These are phyloP conservation scores for Pelmatolapia mariae DNA, from an alignment of 2,113 vertebrate species.

Conservation along the genomic window DNA sequence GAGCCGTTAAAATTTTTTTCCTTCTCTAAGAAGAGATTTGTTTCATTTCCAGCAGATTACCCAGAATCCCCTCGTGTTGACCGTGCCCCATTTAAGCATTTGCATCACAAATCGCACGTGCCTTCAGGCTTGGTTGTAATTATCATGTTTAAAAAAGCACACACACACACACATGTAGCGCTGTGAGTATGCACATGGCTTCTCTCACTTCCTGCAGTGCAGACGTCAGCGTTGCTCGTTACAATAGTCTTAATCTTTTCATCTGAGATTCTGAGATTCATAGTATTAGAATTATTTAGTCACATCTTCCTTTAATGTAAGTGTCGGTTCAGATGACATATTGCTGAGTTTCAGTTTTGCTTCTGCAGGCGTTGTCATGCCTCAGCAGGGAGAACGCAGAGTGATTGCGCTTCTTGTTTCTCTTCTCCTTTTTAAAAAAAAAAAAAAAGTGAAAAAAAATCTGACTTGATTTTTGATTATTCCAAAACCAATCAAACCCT, in stretches of 20 bases:
- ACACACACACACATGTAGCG: neutral
- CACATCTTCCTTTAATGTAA: neutral
- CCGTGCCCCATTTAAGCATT: neutral
- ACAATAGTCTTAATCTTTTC: neutral
- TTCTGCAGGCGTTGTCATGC: neutral
- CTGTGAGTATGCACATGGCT: neutral
- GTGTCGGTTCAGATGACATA: neutral
- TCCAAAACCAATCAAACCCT: neutral
- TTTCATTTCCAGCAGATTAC: neutral
- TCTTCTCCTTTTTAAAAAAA: slow-evolving; percentile 13
- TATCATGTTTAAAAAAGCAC: neutral
- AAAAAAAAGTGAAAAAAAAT: fast-evolving
- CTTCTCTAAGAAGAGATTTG: neutral
- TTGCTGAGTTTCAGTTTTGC: slow-evolving; percentile 17
- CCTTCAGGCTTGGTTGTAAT: neutral
- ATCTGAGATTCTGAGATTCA: neutral
- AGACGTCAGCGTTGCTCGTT: neutral
- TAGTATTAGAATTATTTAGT: neutral
- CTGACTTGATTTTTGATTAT: neutral
- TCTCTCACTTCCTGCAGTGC: neutral
- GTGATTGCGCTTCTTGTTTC: slow-evolving; percentile 8
- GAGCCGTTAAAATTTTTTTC: neutral
- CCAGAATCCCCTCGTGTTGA: neutral
- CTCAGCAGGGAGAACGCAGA: neutral
- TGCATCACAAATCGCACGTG: slow-evolving; percentile 28